These are phyloP conservation scores for Falco rusticolus DNA, from an alignment of 2,797 vertebrate species.

Conservation along the genomic window DNA sequence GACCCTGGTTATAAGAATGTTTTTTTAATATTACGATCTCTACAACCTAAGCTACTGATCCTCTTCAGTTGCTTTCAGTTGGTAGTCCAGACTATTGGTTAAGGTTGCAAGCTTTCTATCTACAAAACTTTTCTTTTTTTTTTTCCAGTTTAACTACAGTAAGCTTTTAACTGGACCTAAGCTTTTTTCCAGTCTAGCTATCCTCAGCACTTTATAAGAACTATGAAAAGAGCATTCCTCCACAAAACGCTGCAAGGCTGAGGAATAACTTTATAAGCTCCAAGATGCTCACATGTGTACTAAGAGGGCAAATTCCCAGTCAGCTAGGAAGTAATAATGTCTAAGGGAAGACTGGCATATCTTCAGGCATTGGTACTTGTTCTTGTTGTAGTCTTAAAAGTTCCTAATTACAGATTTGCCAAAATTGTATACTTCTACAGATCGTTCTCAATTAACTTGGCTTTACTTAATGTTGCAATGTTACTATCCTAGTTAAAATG, in stretches of 20 bases:
- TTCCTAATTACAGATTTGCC: background rate
- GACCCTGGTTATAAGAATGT: slow-evolving; percentile 38
- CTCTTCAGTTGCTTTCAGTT: background rate
- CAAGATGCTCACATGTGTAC: background rate
- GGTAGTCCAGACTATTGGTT: background rate
- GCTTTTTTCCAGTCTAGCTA: background rate
- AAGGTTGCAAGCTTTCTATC: background rate
- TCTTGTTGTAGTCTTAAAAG: background rate
- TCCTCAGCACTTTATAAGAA: background rate
- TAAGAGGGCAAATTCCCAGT: background rate
- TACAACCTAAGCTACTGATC: background rate
- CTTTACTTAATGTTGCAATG: background rate
- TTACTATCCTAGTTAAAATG: background rate
- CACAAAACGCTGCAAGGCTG: background rate
- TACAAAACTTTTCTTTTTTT: background rate
- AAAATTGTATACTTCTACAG: background rate
- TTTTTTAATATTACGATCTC: slow-evolving; percentile 11
- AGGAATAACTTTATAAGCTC: background rate
- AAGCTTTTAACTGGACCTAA: background rate
- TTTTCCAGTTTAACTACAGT: background rate
- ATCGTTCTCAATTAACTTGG: background rate
- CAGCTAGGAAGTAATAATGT: background rate
- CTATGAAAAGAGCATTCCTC: background rate
- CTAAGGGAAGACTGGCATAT: background rate
- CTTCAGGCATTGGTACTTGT: background rate